Conservation (phyloP, 2,113 vertebrate genomes). For the Alligator mississippiensis region DNA sequence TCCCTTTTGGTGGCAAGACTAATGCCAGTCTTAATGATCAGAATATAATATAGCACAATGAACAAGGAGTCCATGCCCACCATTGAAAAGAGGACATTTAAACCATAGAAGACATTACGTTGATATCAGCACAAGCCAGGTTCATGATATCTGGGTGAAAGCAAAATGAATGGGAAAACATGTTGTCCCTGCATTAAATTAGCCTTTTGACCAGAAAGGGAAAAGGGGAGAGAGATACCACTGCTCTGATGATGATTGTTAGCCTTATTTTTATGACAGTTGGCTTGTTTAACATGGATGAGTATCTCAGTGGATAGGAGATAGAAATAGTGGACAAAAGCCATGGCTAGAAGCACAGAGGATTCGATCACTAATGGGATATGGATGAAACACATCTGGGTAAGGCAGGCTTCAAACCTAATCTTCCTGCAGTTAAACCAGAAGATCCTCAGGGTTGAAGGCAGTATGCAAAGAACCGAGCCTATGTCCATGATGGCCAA, state of each 20-base stretch:
- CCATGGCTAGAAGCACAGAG: slow-evolving; percentile 77
- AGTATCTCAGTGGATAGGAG: slow-evolving; percentile 68
- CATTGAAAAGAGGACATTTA: slow-evolving; percentile 59
- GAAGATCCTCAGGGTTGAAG: slow-evolving; percentile 67
- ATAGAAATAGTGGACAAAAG: slow-evolving; percentile 76
- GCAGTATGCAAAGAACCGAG: slow-evolving; percentile 61
- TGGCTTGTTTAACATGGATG: slow-evolving; percentile 50
- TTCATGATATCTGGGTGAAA: slow-evolving; percentile 80
- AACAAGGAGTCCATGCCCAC: slow-evolving; percentile 73
- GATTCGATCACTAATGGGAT: slow-evolving; percentile 74
- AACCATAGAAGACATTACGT: slow-evolving; percentile 71
- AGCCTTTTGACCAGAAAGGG: slow-evolving; percentile 71
- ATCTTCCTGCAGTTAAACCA: slow-evolving; percentile 69
- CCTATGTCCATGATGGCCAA: slow-evolving; percentile 60
- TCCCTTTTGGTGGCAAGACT: slow-evolving; percentile 61
- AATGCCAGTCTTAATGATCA: slow-evolving; percentile 68
- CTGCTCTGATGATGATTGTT: slow-evolving; percentile 18
- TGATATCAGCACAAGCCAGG: slow-evolving; percentile 63
- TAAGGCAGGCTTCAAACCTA: slow-evolving; percentile 65
- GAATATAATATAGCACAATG: slow-evolving; percentile 72
- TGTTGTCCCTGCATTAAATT: slow-evolving; percentile 55
- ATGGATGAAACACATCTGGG: slow-evolving; percentile 78
- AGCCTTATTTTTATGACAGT: slow-evolving; percentile 62
- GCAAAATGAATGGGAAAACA: slow-evolving; percentile 75
- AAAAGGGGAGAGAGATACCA: slow-evolving; percentile 55